Evolutionary conservation across 2,888 invertebrate species (phyloP), one percentile per base, ranked within the genome.

Genomic region (Hesperia comma): DNA sequence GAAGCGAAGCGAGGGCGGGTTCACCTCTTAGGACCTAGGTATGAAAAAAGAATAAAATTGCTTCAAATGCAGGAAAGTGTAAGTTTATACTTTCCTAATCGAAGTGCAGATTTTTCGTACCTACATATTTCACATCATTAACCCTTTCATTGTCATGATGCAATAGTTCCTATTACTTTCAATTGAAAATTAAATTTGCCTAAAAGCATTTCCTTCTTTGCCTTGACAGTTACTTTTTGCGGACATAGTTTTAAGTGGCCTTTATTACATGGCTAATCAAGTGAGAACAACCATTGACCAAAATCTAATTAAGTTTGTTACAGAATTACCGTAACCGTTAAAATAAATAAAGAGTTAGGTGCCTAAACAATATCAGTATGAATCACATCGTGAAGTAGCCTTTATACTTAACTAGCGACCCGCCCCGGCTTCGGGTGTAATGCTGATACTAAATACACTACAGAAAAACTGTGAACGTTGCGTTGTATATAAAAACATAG

Each of bases 241-340:
- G 53, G 70, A 77, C 76, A 74, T 73, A 76, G 78, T 79, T 77
- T 80, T 74, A 58, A 66, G 69, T 75, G 84, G 81, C 87, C 86
- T 90, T 88, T 86, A 77, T 85, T 88, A 87, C 86, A 79, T 90
- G 88, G 71, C 76, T 89, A 85, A 84, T 87, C 90, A 90, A 87
- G 86, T 89, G 91, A 79, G 77, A 83, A 84, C 74, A 77, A 77
- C 77, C 74, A 72, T 73, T 71, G 68, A 63, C 40, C 49, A 66
- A 51, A 66, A 71, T 56, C 41, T 57, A 62, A 46, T 46, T 15
- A 46, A 61, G 71, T 73, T 73, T 64, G 73, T 69, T 67, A 70
- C 69, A 73, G 68, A 26, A 51, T 15, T n/a, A 57, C 41, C 64
- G 64, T 58, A 66, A 54, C 66, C 41, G 53, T 33, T 12, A 37